Evolutionary conservation across 2,113 vertebrate genomes (phyloP), one percentile per base, ranked within the genome.

Genomic region (Ciconia stormi): DNA sequence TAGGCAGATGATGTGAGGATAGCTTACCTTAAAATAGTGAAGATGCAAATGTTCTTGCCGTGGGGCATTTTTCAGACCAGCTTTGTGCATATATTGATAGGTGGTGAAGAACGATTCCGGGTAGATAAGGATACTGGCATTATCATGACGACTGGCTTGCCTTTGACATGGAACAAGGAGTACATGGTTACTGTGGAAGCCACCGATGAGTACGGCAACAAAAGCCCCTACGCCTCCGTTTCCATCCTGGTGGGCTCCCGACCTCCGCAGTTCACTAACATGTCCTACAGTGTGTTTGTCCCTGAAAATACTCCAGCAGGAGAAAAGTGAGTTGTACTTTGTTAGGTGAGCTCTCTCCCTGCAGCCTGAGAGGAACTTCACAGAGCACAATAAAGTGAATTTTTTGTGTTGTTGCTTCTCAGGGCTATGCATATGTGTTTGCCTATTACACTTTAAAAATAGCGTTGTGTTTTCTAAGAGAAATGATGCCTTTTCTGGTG

Each of bases 201-300:
- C 27, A 82, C 96, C 11, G 98, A 99, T 13, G 94, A 94, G 18
- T 86, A 92, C 0, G 98, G 98, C 29, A 98, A 96, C 40, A 98
- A 98, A 85, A 98, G 98, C 23, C 97, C 98, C 4, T 97, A 98
- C 0, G 97, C 98, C 30, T 97, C 98, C 1, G 38, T 99, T 56
- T 98, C 98, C 58, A 94, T 99, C 93, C 94, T 99, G 88, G 99
- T 97, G 0, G 99, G 99, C 34, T 97, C 97, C 90, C 97, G 99
- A 6, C 98, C 98, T 21, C 99, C 99, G 0, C 99, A 99, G 97
- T 99, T 99, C 97, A 98, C 98, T 62, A 99, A 99, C 90, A 72
- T 98, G 96, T 98, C 98, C 32, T 99, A 99, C 98, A 98, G 90
- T 11, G 97, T 99, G 90, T 98, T 97, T 87, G 97, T 99, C 12